These are phyloP conservation scores for Hoplostethus mediterraneus DNA, from an alignment of 2,797 vertebrate species.

Conservation along the genomic window DNA sequence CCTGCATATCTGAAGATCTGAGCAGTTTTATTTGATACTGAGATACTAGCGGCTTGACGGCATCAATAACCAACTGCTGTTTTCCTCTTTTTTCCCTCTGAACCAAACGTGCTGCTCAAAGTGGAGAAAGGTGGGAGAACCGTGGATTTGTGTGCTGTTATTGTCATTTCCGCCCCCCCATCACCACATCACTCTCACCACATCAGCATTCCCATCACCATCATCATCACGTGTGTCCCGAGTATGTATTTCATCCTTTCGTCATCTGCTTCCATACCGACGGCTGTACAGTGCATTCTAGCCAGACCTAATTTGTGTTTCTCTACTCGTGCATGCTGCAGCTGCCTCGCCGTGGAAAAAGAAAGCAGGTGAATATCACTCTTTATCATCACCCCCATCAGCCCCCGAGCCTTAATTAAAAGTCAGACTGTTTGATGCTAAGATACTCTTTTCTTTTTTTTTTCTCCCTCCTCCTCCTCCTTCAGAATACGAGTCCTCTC, in stretches of 20 bases:
- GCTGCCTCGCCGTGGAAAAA: slow-evolving; percentile 94
- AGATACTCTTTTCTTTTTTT: background rate
- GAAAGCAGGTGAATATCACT: slow-evolving; percentile 88
- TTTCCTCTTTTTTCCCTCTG: slow-evolving; percentile 24
- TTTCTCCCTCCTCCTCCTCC: slow-evolving; percentile 12
- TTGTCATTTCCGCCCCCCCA: slow-evolving; percentile 67
- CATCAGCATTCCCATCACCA: slow-evolving; percentile 70
- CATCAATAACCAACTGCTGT: slow-evolving; percentile 31
- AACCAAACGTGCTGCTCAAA: slow-evolving; percentile 61
- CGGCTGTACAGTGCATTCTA: slow-evolving; percentile 26
- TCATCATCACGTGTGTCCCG: slow-evolving; percentile 72
- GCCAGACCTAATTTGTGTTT: slow-evolving; percentile 70
- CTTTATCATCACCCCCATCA: slow-evolving; percentile 66
- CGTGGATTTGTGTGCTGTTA: slow-evolving; percentile 61
- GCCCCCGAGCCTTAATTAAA: slow-evolving; percentile 75
- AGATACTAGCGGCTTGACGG: slow-evolving; percentile 18
- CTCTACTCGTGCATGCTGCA: slow-evolving; percentile 66
- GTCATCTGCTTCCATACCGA: slow-evolving; percentile 47
- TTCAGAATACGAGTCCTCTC: slow-evolving; percentile 90
- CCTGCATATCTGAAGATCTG: background rate
- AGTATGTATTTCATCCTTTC: slow-evolving; percentile 76
- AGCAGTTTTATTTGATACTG: slow-evolving; percentile 7
- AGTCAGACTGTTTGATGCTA: slow-evolving; percentile 66
- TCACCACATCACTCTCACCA: slow-evolving; percentile 56
- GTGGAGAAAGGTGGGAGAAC: slow-evolving; percentile 88